These are phyloP conservation scores for Plectropomus leopardus DNA, from an alignment of 2,113 vertebrate species.

Conservation along the genomic window DNA sequence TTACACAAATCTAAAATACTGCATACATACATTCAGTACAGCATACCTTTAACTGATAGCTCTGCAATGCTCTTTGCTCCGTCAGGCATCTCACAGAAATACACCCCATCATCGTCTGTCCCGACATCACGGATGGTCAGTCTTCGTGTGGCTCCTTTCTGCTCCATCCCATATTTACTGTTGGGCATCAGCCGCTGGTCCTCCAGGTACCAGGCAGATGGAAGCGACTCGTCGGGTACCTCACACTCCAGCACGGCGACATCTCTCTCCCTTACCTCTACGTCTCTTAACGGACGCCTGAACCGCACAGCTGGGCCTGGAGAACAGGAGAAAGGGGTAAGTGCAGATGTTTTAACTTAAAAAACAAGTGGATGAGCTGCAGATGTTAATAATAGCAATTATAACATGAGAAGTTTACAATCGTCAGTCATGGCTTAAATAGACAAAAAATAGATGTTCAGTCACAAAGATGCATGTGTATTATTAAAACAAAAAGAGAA, in stretches of 20 bases:
- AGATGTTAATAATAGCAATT: not conserved
- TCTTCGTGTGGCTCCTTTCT: slow-evolving; percentile 87
- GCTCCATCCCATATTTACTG: slow-evolving; percentile 93
- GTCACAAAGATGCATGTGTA: not conserved
- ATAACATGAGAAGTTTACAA: no score
- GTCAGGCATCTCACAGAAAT: slow-evolving; percentile 95
- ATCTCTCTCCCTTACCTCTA: slow-evolving; percentile 89
- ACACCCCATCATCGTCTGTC: slow-evolving; percentile 92
- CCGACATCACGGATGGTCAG: slow-evolving; percentile 91
- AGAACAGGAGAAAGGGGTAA: not conserved
- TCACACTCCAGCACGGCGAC: slow-evolving; percentile 93
- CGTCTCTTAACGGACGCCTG: slow-evolving; percentile 86
- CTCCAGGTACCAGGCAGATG: slow-evolving; percentile 93
- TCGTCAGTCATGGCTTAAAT: not conserved
- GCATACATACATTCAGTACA: not conserved
- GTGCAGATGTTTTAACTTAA: not conserved
- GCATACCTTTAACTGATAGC: slow-evolving; percentile 90
- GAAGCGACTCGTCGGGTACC: slow-evolving; percentile 89
- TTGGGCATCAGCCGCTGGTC: slow-evolving; percentile 91
- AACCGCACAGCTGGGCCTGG: slow-evolving; percentile 90
- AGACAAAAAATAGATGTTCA: not conserved
- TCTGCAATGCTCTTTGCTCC: slow-evolving; percentile 93
- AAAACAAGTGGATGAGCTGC: not conserved
- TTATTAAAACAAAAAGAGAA: not conserved
- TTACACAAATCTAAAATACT: not conserved